Evolutionary conservation across 64 coral and sea anemone species (phyloP).

Genomic region (Stichodactyla helianthus): DNA sequence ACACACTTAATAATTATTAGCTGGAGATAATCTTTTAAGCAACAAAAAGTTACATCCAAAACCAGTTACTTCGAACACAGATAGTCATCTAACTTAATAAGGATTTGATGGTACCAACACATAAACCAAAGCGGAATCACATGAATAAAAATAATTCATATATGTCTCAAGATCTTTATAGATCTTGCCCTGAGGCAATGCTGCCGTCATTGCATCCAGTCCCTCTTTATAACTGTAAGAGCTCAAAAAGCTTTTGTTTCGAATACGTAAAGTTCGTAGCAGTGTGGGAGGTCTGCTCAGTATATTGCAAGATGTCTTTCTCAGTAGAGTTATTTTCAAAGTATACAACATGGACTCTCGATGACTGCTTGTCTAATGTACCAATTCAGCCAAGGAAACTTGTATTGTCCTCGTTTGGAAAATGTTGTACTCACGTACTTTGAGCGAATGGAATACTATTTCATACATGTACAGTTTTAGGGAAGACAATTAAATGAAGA

Average conservation of each 20-base stretch:
- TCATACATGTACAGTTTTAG: too few relatives aligned
- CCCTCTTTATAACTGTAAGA: not conserved
- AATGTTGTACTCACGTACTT: too few relatives aligned
- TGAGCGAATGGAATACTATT: too few relatives aligned
- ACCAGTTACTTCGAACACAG: not conserved
- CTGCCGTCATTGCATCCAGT: not conserved
- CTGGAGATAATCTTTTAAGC: not conserved
- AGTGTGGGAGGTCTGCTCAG: conserved; percentile 7
- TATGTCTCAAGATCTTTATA: not conserved
- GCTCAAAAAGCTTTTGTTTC: conserved; percentile 18
- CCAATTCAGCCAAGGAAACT: not conserved
- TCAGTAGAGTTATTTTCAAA: not conserved
- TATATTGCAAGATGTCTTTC: not conserved
- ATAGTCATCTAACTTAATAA: not conserved
- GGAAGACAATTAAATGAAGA: too few relatives aligned
- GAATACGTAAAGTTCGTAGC: not conserved
- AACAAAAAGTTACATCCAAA: not conserved
- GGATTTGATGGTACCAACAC: not conserved
- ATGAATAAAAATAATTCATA: not conserved
- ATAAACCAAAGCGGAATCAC: not conserved
- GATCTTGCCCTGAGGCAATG: not conserved
- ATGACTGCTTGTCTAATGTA: not conserved
- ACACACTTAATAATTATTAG: not conserved
- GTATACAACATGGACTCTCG: not conserved
- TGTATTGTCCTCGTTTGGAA: not conserved